Evolutionary conservation across 2,113 vertebrate species (phyloP).

Genomic region (Emberiza fucata): DNA sequence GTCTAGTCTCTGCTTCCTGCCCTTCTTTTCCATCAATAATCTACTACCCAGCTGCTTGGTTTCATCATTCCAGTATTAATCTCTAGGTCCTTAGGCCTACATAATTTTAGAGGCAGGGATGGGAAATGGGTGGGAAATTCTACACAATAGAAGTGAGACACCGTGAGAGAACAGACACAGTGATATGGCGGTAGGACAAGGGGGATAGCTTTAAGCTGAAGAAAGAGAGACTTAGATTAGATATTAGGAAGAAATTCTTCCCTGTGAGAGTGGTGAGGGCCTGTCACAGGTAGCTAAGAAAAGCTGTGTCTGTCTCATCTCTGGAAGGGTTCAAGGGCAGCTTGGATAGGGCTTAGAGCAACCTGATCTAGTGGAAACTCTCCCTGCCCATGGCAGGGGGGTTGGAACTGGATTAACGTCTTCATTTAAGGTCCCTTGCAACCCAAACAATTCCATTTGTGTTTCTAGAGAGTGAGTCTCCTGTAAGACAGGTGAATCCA

Average conservation of each 20-base stretch:
- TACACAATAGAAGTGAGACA: not conserved
- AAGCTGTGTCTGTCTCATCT: not conserved
- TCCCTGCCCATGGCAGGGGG: too few relatives aligned
- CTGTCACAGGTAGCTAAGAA: not conserved
- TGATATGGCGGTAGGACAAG: not conserved
- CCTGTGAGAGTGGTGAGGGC: not conserved
- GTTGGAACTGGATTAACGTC: not conserved
- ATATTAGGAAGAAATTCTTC: not conserved
- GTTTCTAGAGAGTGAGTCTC: not conserved
- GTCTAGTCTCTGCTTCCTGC: not conserved
- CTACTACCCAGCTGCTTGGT: not conserved
- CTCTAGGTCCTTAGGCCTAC: not conserved
- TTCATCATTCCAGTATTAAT: not conserved
- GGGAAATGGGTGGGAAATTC: not conserved
- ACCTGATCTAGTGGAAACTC: accelerated
- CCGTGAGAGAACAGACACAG: not conserved
- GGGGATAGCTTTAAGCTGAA: not conserved
- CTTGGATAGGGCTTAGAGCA: not conserved
- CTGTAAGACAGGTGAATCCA: not conserved
- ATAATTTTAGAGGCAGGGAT: not conserved
- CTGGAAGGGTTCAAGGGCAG: not conserved
- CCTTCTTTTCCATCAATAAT: not conserved
- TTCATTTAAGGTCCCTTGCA: not conserved
- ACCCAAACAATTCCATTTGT: not conserved
- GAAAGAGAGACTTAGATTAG: not conserved